These are phyloP conservation scores for Rhopilema esculentum DNA, from an alignment of 30 jellyfish, hydroid and myxozoan species.

Conservation along the genomic window DNA sequence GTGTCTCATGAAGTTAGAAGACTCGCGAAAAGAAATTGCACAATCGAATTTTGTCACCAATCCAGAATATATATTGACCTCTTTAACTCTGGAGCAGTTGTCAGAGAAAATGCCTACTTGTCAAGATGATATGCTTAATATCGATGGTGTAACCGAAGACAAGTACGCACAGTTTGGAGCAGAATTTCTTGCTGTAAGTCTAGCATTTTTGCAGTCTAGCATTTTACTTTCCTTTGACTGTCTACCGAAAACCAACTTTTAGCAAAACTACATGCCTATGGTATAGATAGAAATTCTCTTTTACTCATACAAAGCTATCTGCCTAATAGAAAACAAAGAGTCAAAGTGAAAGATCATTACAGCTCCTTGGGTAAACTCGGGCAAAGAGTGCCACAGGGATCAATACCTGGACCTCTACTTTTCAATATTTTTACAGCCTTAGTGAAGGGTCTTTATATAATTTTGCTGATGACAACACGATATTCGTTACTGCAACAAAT, in stretches of 20 bases:
- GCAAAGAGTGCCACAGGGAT: no score
- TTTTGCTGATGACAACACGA: no score
- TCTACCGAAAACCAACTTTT: not conserved
- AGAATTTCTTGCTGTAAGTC: constrained; percentile 77
- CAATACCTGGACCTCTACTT: no score
- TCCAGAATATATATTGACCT: constrained; percentile 77
- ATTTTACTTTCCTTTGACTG: not conserved
- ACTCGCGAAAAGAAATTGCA: constrained; percentile 81
- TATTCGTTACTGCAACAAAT: no score
- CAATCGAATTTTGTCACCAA: constrained; percentile 51
- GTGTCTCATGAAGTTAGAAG: constrained; percentile 73
- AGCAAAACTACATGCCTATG: no score
- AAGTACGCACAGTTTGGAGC: constrained; percentile 90
- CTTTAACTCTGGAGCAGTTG: constrained; percentile 54
- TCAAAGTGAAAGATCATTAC: no score
- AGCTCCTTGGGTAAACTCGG: no score
- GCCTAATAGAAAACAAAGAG: no score
- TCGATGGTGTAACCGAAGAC: constrained; percentile 83
- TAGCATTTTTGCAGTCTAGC: not conserved
- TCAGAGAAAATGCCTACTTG: constrained; percentile 76
- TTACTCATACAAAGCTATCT: not conserved
- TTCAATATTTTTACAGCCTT: no score
- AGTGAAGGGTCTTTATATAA: no score
- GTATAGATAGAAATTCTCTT: no score
- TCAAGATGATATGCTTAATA: constrained; percentile 75